Conservation (phyloP, 2,888 invertebrate species). For the Drosophila testacea region DNA sequence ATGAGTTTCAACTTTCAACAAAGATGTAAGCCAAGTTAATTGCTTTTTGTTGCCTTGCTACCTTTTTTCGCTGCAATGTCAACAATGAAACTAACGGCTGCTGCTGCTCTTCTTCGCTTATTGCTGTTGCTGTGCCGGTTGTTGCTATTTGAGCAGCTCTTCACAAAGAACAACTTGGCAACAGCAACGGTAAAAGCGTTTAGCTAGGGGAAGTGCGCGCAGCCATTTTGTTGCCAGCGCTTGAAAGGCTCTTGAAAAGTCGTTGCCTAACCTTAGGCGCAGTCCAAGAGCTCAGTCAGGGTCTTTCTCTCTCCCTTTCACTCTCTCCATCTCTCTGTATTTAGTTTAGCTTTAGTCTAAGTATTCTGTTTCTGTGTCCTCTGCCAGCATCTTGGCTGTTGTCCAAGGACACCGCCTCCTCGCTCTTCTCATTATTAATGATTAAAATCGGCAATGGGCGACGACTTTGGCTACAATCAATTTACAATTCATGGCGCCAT, state of each 20-base stretch:
- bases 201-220: slow-evolving; percentile 49
- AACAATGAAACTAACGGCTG: slow-evolving; percentile 75
- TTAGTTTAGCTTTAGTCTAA: slow-evolving; percentile 4
- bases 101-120: slow-evolving; percentile 19
- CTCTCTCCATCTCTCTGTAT: neutral
- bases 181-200: slow-evolving; percentile 53
- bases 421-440: slow-evolving; percentile 63
- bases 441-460: slow-evolving; percentile 62
- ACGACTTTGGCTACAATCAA: slow-evolving; percentile 71
- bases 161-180: slow-evolving; percentile 75
- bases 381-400: slow-evolving; percentile 34
- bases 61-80: slow-evolving; percentile 71
- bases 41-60: slow-evolving; percentile 77
- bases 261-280: slow-evolving; percentile 67
- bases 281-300: slow-evolving; percentile 48
- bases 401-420: slow-evolving; percentile 24
- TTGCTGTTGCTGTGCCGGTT: slow-evolving; percentile 39
- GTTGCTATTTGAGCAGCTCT: slow-evolving; percentile 76
- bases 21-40: slow-evolving; percentile 80
- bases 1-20: slow-evolving; percentile 78
- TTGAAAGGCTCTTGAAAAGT: slow-evolving; percentile 54
- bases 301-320: slow-evolving; percentile 2
- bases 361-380: slow-evolving; percentile 24
- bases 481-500: slow-evolving; percentile 70
- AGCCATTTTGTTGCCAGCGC: slow-evolving; percentile 72